Base-by-base conservation (phyloP, 2,113 vertebrate genomes). In the Pungitius pungitius region DNA sequence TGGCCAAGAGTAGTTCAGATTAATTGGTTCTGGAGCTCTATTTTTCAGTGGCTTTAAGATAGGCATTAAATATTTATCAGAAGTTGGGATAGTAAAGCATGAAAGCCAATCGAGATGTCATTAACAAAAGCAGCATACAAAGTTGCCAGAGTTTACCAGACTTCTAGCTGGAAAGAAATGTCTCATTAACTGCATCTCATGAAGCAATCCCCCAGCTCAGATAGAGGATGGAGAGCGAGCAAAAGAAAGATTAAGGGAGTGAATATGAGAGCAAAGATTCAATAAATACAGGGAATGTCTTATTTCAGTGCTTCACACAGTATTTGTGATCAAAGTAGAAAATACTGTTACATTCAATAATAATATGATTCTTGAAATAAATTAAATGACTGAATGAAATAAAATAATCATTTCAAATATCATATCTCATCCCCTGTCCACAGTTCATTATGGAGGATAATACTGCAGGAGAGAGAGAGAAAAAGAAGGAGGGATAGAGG, bases 311-410 rank as follows among this genome's bases (percentile, higher is more conserved):
- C 80, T 87, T 77, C 85, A 73, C 84, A 82, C 78, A 80, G 73
- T 86, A 83, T 77, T 75, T 61, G 72, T 87, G 89, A 93, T 93
- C 88, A 93, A 93, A 92, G 88, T 77, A 80, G 77, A 87, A 89
- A 90, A 91, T 86, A 85, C 87, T 88, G 83, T 91, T 93, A 93
- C 7, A 7, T 35, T 30, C 30, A 30, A 30, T 30, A 30, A 30
- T 30, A n/a, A n/a, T n/a, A n/a, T n/a, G n/a, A n/a, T n/a, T n/a
- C n/a, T n/a, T n/a, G n/a, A n/a, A n/a, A n/a, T n/a, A n/a, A n/a
- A n/a, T n/a, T n/a, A n/a, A n/a, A n/a, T n/a, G n/a, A n/a, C n/a
- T n/a, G n/a, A n/a, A n/a, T n/a, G n/a, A n/a, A n/a, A n/a, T n/a
- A n/a, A n/a, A 30, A 30, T 30, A 30, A 30, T 93, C 90, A 90